Evolutionary conservation across 2,113 vertebrate genomes (phyloP), one percentile per base, ranked within the genome.

Genomic region (Pelmatolapia mariae): DNA sequence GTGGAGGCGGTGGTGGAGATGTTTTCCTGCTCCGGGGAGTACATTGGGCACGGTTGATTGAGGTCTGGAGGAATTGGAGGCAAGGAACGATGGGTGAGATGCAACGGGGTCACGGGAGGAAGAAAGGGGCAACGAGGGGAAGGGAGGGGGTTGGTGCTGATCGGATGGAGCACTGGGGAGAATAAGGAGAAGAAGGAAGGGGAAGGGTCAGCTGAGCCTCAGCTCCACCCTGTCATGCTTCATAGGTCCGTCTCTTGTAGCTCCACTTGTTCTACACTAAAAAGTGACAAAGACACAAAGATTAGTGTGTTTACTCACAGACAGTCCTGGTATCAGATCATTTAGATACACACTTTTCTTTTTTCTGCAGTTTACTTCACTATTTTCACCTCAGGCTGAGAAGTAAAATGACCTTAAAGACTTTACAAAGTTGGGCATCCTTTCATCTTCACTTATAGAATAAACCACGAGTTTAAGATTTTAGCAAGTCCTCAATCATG

Each of bases 21-120:
- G 97, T 98, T 99, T 96, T 99, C 99, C 97, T 98, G 98, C 97
- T 99, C 99, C 94, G 98, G 98, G 96, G 98, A 99, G 97, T 98
- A 99, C 99, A 99, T 96, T 97, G 96, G 96, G 98, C 96, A 96
- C 97, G 93, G 97, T 88, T 97, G 96, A 96, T 91, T 85, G 86
- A 85, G 88, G 86, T 73, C 63, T 15, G 57, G 87, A 83, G 59
- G 81, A 89, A 68, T 68, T 83, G 68, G 80, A 85, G 89, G 84
- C 43, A 81, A 80, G 83, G 84, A 36, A 6, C 80, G 73, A 88
- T 15, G 78, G 87, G 78, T 76, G 71, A 87, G 85, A 79, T 87
- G 85, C 87, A 63, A 66, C 73, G 36, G 87, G 86, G 84, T 61
- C 85, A 88, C 22, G 40, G 86, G 81, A 84, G 80, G 38, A 57